Conservation (phyloP, 2,797 vertebrate species). For the Lepilemur ruficaudatus region DNA sequence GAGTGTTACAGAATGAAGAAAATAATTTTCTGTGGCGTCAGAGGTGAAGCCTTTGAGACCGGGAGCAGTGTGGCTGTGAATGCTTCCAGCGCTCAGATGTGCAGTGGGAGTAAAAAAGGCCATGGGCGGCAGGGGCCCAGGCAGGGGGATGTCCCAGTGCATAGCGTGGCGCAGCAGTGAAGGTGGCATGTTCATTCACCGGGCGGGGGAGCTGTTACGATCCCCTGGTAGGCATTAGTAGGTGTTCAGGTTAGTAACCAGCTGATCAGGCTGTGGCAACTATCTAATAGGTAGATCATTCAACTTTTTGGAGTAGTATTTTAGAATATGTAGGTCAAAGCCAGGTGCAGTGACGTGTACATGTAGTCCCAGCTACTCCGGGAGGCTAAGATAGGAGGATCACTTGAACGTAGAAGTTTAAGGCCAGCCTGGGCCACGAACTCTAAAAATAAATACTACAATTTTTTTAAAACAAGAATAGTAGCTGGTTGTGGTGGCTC, state of each 20-base stretch:
- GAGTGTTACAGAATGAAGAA: neutral
- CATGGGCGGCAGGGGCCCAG: accelerated
- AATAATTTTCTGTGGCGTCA: neutral
- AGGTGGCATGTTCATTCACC: neutral
- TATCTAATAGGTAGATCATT: neutral
- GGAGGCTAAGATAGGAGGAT: too few species aligned
- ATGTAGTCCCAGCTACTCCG: too few species aligned
- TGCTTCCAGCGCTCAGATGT: neutral
- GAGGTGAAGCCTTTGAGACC: neutral
- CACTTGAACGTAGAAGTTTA: too few species aligned
- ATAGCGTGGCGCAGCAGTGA: neutral
- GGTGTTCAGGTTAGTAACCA: neutral
- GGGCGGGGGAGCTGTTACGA: neutral
- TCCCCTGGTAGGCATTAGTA: neutral
- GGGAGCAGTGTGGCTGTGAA: neutral
- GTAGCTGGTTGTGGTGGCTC: neutral
- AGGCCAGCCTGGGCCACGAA: too few species aligned
- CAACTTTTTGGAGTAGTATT: neutral
- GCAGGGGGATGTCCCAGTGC: neutral
- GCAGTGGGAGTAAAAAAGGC: neutral
- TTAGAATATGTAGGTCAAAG: neutral
- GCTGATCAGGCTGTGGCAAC: neutral
- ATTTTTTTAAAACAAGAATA: too few species aligned
- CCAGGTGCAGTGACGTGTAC: too few species aligned
- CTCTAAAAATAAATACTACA: too few species aligned